Conservation (phyloP, 2,888 invertebrate genomes). For the Sphaerophoria taeniata region DNA sequence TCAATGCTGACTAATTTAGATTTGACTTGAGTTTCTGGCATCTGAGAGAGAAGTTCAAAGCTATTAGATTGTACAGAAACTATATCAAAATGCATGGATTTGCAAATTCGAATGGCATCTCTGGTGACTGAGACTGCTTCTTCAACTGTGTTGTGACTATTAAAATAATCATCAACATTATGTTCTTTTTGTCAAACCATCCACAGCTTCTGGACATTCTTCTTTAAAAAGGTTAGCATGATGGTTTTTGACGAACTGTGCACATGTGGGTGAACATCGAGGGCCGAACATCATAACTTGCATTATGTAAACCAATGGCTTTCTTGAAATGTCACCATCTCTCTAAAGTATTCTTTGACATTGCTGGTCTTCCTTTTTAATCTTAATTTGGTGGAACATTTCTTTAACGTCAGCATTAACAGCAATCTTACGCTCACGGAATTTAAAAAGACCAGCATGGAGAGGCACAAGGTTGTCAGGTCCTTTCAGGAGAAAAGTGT, state of each 20-base stretch:
- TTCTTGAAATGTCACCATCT: conserved; percentile 44
- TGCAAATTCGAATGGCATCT: conserved; percentile 17
- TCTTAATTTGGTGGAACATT: conserved; percentile 60
- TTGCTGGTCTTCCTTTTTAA: conserved; percentile 20
- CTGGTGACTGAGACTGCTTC: conserved; percentile 8
- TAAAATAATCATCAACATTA: conserved; percentile 63
- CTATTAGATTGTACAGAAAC: conserved; percentile 24
- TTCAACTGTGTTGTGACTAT: background rate
- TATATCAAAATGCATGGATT: conserved; percentile 32
- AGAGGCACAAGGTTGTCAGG: conserved; percentile 43
- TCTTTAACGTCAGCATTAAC: conserved; percentile 60
- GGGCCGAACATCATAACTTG: conserved; percentile 71
- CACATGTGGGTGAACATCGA: conserved; percentile 58
- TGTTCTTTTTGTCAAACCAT: conserved; percentile 42
- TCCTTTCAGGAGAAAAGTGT: conserved; percentile 54
- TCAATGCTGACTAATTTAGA: conserved; percentile 6
- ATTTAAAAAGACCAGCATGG: conserved; percentile 39
- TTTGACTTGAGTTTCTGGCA: conserved; percentile 9
- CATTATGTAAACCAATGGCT: conserved; percentile 58
- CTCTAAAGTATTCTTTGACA: conserved; percentile 51
- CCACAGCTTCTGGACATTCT: conserved; percentile 40
- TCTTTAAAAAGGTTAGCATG: conserved; percentile 26
- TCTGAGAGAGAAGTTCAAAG: background rate
- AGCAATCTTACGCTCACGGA: conserved; percentile 43
- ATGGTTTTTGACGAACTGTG: conserved; percentile 65